Percentiles rank a stretch among this genome's conserved stretches.
phyloP scores from a whole-genome alignment of 2,797 vertebrate species.

The Rhodeus uyekii region DNA sequence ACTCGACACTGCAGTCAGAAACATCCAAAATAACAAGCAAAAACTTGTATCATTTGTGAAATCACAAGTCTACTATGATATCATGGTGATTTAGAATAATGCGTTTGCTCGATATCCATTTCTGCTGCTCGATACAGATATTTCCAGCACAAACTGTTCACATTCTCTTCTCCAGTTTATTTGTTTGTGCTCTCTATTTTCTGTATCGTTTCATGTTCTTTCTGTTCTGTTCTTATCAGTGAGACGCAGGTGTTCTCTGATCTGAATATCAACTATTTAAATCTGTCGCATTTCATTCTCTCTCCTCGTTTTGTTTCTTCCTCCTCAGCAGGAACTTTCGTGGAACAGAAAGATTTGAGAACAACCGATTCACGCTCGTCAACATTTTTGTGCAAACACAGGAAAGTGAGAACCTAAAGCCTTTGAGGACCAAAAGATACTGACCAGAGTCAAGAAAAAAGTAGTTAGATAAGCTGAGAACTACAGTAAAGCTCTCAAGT shows the following conservation, averaged over 20 bases:
- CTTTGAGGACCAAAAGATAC: slow-evolving; percentile 55
- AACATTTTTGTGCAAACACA: not conserved
- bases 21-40: not conserved
- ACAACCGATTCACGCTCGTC: not conserved
- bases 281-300: slow-evolving; percentile 57
- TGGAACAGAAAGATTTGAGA: slow-evolving; percentile 59
- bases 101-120: not conserved
- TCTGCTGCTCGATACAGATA: not conserved
- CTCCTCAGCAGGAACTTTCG: slow-evolving; percentile 44
- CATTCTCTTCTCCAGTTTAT: not conserved
- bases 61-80: not conserved
- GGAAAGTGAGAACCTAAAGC: not conserved
- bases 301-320: not conserved
- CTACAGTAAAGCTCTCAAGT: not conserved
- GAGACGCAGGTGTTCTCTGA: slow-evolving; percentile 66
- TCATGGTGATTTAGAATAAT: not conserved
- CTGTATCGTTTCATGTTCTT: not conserved
- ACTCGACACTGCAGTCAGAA: not conserved
- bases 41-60: not conserved
- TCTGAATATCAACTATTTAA: slow-evolving; percentile 73
- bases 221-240: slow-evolving; percentile 70
- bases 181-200: not conserved
- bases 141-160: not conserved
- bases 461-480: not conserved
- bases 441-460: slow-evolving; percentile 41